Evolutionary conservation across 2,888 invertebrate genomes (phyloP), one percentile per base, ranked within the genome.

Genomic region (Sericinus montela): DNA sequence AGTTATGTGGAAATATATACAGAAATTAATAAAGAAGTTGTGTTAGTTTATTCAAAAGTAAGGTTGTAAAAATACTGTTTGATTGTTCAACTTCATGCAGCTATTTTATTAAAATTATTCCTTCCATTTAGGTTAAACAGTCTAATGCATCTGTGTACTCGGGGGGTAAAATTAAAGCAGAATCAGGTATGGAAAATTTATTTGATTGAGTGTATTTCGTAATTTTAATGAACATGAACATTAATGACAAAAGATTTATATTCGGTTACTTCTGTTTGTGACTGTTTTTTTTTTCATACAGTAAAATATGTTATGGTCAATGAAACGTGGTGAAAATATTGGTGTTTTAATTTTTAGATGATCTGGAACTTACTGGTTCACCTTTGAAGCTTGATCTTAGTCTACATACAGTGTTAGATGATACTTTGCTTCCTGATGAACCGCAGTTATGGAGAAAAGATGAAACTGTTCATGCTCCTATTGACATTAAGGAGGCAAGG

Each of bases 341-440:
- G 8, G 1, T 8, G 25, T 25, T 5, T 25, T 25, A 6, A 1
- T 25, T 75, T 72, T 11, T 67, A 87, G 87, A 86, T 56, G 86
- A 85, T 45, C 56, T 90, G 2, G 90, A 90, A 8, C 59, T 90
- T 1, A 90, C 90, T 2, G 90, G 90, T 1, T 90, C 90, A 9
- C 90, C 90, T 0, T 63, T 90, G 0, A 89, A 90, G 59, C 62
- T 90, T 13, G 89, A 90, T 59, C 64, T 90, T 45, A 89, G 87
- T 58, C 63, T 87, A 19, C 89, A 90, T 54, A 74, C 82, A 1
- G 66, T 81, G 34, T 58, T 90, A 0, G 88, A 89, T 69, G 89
- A 89, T 13, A 89, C 89, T 0, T 59, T 88, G 38, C 65, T 83
- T 9, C 65, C 80, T 16, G 87, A 89, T 63, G 78, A 83, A 40